Evolutionary conservation across 2,113 vertebrate genomes (phyloP), one percentile per base, ranked within the genome.

Genomic region (Dendropsophus ebraccatus): DNA sequence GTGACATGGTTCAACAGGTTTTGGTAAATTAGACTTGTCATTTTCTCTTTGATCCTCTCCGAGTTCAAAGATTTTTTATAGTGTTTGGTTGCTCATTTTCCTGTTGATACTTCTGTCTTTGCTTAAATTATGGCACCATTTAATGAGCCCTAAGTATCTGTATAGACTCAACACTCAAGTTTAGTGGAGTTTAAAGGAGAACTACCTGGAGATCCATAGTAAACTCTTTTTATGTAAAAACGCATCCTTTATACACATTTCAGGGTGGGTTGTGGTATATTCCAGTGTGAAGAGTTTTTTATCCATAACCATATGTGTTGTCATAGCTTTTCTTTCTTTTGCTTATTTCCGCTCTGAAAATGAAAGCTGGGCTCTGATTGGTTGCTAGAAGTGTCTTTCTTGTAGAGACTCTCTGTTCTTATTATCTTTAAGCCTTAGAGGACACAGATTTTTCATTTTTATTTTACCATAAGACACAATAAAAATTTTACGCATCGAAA

Each of bases 11-110:
- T 45, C 35, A 52, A 75, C 82, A 73, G 52, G 82, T 84, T 60
- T 75, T 19, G 58, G 70, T 75, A 35, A 60, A 47, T 28, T 37
- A 75, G 47, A 25, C 52, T 19, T 84, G 54, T 76, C 12, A 0
- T 74, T 62, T 74, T 60, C 32, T 47, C 72, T 84, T 84, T 76
- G 83, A 84, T 76, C 72, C 23, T 45, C 16, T 74, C 2, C 37
- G 13, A 47, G 82, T 84, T 84, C 82, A 84, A 84, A 84, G 83
- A 60, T 75, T 84, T n/a, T 83, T 74, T 74, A 65, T 62, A 49
- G 73, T 62, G 25, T 47, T 84, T 76, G 35, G 72, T 74, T 84
- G 35, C 49, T 84, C 56, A 77, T 45, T 84, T 76, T 52, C 32
- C 56, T 75, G 50, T 84, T 62, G 30, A 76, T 76, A 75, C 23